Conservation (phyloP, 2,797 vertebrate genomes). For the Intellagama lesueurii region DNA sequence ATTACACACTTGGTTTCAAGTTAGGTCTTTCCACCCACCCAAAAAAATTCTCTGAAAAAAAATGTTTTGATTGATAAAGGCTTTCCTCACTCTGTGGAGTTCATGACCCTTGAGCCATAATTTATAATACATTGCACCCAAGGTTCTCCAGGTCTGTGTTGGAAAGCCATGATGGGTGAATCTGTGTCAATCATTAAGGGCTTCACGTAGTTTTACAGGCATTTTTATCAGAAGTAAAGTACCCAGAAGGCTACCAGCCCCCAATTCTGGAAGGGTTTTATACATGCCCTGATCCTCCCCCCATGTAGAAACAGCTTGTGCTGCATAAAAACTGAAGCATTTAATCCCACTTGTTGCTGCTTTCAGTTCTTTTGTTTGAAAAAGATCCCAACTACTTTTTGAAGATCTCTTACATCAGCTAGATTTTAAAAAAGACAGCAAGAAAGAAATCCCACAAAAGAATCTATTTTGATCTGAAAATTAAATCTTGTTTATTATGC, state of each 20-base stretch:
- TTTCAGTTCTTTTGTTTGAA: slow-evolving; percentile 64
- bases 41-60: slow-evolving; percentile 81
- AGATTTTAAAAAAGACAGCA: slow-evolving; percentile 70
- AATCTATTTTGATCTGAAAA: slow-evolving; percentile 86
- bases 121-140: slow-evolving; percentile 81
- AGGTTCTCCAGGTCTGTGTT: slow-evolving; percentile 83
- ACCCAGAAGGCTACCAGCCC: slow-evolving; percentile 76
- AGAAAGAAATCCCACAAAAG: neutral
- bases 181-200: slow-evolving; percentile 86
- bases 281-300: slow-evolving; percentile 81
- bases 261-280: slow-evolving; percentile 81
- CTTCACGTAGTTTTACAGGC: slow-evolving; percentile 83
- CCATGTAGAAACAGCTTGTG: slow-evolving; percentile 80
- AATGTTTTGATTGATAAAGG: slow-evolving; percentile 90
- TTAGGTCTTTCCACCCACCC: slow-evolving; percentile 70
- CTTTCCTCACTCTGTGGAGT: slow-evolving; percentile 79
- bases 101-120: slow-evolving; percentile 90
- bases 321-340: slow-evolving; percentile 80
- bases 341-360: slow-evolving; percentile 90
- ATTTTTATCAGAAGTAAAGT: slow-evolving; percentile 83
- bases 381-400: slow-evolving; percentile 72
- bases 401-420: slow-evolving; percentile 81
- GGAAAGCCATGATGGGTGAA: slow-evolving; percentile 84
- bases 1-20: slow-evolving; percentile 79
- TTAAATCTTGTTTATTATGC: slow-evolving; percentile 91